Evolutionary conservation across 2,797 vertebrate genomes (phyloP), one percentile per base, ranked within the genome.

Genomic region (Cygnus olor): DNA sequence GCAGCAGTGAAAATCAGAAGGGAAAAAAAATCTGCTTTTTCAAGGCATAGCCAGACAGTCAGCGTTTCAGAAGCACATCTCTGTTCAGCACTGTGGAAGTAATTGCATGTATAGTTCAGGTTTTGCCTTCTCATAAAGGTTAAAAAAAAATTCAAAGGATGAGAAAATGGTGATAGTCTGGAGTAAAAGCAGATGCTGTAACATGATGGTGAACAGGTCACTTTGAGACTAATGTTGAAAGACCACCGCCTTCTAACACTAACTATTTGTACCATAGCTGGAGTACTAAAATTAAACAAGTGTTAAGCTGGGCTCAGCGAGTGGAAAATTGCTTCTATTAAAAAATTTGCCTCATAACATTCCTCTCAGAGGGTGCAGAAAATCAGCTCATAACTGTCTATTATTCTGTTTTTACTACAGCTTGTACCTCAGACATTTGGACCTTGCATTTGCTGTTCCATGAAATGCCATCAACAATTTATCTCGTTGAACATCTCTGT

Each of bases 1-100:
- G 68, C 69, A 71, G 54, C 38, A 90, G 71, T 61, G 78, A 84
- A 95, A 96, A 90, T 32, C 60, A 87, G 78, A 94, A 85, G 42
- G 61, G 65, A 85, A 66, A 89, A 87, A 85, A 89, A 88, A 82
- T 21, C 66, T 19, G 44, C 18, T 89, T 94, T 90, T 85, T 78
- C 40, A 78, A 80, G 81, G 45, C 76, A 54, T 2, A 90, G 63
- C 17, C 82, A 89, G 58, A 34, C 68, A 78, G 61, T 60, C 87
- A 89, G 79, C 70, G 15, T 81, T 94, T 90, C 53, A n/a, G 78
- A 85, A 89, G 68, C 30, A 80, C 36, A 80, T 68, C 32, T 42
- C 36, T n/a, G 22, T 28, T 86, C 88, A 80, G 47, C 19, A 20
- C 53, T 34, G 36, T 5, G 4, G 61, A 93, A 93, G 61, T 88